Evolutionary conservation across 2,113 vertebrate species (phyloP).

Genomic region (Anseranas semipalmata): DNA sequence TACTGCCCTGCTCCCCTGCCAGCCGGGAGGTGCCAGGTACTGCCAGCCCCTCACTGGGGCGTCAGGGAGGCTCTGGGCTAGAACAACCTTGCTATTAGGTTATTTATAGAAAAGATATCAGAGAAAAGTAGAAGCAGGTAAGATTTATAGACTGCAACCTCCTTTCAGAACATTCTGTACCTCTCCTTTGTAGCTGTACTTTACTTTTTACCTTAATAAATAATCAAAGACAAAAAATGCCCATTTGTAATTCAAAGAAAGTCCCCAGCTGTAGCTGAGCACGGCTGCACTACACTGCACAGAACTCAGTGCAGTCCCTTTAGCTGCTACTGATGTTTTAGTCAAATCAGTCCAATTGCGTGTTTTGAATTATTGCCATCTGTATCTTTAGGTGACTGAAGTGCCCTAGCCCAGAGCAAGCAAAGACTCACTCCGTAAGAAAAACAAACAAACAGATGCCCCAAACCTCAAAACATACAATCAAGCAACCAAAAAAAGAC

Average conservation of each 20-base stretch:
- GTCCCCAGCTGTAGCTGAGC: not conserved
- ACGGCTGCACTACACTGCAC: not conserved
- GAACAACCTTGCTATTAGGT: not conserved
- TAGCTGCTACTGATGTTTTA: not conserved
- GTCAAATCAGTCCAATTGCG: too few species aligned
- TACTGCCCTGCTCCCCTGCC: not conserved
- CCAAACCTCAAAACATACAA: not conserved
- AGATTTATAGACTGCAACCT: not conserved
- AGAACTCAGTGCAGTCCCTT: not conserved
- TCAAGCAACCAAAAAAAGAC: not conserved
- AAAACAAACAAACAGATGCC: not conserved
- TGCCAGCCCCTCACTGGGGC: not conserved
- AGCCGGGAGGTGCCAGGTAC: not conserved
- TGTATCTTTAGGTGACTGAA: not conserved
- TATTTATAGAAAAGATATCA: not conserved
- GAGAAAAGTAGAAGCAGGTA: not conserved
- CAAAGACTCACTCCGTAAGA: not conserved
- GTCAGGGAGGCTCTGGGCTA: not conserved
- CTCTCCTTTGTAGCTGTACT: not conserved
- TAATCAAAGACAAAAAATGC: not conserved
- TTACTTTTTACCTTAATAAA: not conserved
- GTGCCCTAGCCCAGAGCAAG: not conserved
- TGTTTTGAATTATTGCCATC: not conserved
- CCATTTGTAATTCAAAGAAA: not conserved
- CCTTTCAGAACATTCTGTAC: not conserved